Conservation (phyloP, 2,113 vertebrate species). For the Pipra filicauda region DNA sequence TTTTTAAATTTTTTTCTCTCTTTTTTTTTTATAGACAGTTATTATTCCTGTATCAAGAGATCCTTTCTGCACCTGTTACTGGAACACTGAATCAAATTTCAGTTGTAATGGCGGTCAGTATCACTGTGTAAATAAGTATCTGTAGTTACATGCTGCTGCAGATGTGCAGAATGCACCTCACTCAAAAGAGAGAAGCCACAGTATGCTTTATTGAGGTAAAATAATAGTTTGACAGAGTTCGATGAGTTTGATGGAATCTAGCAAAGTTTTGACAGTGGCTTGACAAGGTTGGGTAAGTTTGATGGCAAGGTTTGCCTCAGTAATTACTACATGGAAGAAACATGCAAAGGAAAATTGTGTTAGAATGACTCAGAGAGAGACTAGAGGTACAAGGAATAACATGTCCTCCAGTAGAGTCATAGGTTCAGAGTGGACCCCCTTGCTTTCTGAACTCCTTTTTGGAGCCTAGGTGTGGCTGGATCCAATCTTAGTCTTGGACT, state of each 20-base stretch:
- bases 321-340: neutral
- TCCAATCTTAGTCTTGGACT: neutral
- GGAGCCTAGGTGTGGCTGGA: neutral
- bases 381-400: neutral
- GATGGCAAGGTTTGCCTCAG: neutral
- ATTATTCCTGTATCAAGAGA: slow-evolving; percentile 75
- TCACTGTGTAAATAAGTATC: neutral
- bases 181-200: neutral
- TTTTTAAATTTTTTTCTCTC: neutral
- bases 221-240: neutral
- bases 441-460: neutral
- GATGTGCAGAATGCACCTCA: neutral
- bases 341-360: neutral
- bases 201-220: neutral
- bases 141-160: neutral
- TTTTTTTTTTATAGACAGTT: slow-evolving; percentile 75
- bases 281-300: neutral
- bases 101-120: slow-evolving; percentile 85
- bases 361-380: neutral
- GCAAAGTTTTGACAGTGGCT: neutral
- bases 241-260: neutral
- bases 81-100: slow-evolving; percentile 80
- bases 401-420: neutral
- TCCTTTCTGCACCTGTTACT: slow-evolving; percentile 81
- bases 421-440: neutral